Conservation (phyloP, 2,797 vertebrate genomes). For the Schizopygopsis pylzovi region DNA sequence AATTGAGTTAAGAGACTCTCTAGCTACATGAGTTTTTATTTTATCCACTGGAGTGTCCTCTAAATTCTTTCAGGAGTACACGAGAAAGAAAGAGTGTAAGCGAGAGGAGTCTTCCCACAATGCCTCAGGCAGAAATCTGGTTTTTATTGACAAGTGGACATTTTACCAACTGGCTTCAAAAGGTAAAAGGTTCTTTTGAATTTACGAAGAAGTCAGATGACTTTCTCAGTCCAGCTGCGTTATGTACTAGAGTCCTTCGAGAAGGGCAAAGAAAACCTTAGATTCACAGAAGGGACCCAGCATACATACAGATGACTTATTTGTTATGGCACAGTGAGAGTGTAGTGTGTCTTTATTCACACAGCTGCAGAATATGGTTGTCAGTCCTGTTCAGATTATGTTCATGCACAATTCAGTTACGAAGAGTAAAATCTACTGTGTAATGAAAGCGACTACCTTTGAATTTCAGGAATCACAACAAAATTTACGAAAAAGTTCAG, state of each 20-base stretch:
- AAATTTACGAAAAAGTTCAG: background rate
- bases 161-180: conserved; percentile 42
- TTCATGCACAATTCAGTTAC: background rate
- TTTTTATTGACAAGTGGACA: conserved; percentile 53
- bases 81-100: background rate
- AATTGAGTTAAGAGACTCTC: background rate
- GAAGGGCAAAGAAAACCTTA: background rate
- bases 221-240: background rate
- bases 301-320: background rate
- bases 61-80: conserved; percentile 27
- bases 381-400: background rate
- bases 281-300: background rate
- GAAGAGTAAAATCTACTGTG: background rate
- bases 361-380: background rate
- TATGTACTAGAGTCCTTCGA: conserved; percentile 1
- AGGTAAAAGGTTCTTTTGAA: conserved; percentile 35
- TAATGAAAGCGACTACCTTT: background rate
- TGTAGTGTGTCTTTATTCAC: background rate
- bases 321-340: background rate
- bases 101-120: conserved; percentile 14
- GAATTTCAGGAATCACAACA: background rate
- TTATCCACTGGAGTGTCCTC: conserved; percentile 8
- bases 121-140: conserved; percentile 29
- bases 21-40: background rate
- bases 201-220: conserved; percentile 13